Base-by-base conservation (phyloP, 2,888 invertebrate species). In the Peribatodes rhomboidaria region DNA sequence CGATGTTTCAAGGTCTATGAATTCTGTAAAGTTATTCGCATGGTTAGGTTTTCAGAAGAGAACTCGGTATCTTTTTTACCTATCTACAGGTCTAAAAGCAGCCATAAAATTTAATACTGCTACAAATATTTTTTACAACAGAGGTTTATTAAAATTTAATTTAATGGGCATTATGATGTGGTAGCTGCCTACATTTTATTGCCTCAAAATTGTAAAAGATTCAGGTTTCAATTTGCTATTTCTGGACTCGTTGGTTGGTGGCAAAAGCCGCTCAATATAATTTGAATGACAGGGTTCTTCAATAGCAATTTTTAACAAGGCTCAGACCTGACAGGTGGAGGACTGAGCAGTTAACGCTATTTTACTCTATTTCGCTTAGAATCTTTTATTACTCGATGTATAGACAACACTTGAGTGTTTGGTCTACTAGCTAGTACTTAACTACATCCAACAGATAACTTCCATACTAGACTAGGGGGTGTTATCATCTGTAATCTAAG, bases 1-100 rank as follows among this genome's bases (percentile, higher is more conserved):
- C n/a, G n/a, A n/a, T n/a, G n/a, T n/a, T n/a, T n/a, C n/a, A n/a
- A n/a, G n/a, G n/a, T n/a, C n/a, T n/a, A n/a, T n/a, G n/a, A n/a
- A n/a, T n/a, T n/a, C n/a, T n/a, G 70, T 61, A 72, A 67, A 70
- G 67, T 76, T 71, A 72, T 66, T 52, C 75, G 68, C 72, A 62
- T 74, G 75, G 72, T 59, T 71, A 68, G 67, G 69, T 71, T 67
- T 60, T 61, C 49, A 62, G 68, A 54, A 71, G 66, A 76, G 46
- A 63, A 61, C 65, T 67, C 66, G 52, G 69, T 67, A 70, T 58
- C 60, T 60, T 47, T 65, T 65, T 63, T 54, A 57, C 61, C 49
- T 49, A 58, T 49, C 46, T 49, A 53, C 56, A 52, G 54, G 27
- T 54, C 49, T 66, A 18, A 35, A 37, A 53, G 49, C 37, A 47